Evolutionary conservation across 2,888 invertebrate species (phyloP), one percentile per base, ranked within the genome.

Genomic region (Sinodicranocentrus sp.): DNA sequence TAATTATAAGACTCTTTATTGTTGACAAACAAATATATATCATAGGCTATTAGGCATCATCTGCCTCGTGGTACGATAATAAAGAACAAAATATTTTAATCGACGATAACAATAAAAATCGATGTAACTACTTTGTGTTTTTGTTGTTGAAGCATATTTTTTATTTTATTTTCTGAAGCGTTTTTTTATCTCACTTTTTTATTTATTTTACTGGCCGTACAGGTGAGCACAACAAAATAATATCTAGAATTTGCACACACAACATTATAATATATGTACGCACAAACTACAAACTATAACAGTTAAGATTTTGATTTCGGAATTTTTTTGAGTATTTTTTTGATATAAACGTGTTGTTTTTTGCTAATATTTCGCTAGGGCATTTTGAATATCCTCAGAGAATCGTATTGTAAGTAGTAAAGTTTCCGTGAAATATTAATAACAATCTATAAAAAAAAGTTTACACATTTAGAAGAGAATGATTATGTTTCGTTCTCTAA

Each of bases 181-280:
- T n/a, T n/a, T n/a, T n/a, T n/a, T n/a, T n/a, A n/a, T n/a, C n/a
- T n/a, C n/a, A n/a, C n/a, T n/a, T n/a, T n/a, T n/a, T n/a, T n/a
- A n/a, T n/a, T n/a, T n/a, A n/a, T n/a, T n/a, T n/a, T 65, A 80
- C 79, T 80, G 79, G 79, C 79, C 79, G 72, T 61, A 71, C 65
- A 63, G 17, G 72, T 80, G 79, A 80, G 71, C 65, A 72, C 44
- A 71, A 25, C 44, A 63, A 25, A 3, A 3, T 13, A 39, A 8
- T 8, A 39, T 39, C 6, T 39, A 39, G 6, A 39, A 8, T 39
- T 6, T 39, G 13, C 13, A 39, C 13, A 39, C 13, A 39, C 13
- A 13, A 39, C 39, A 39, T 39, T 13, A 39, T 39, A 8, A 39
- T n/a, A n/a, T n/a, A n/a, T n/a, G n/a, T n/a, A n/a, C n/a, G n/a